phyloP scores from a whole-genome alignment of 2,888 invertebrate species.

The Drosophila merina region DNA sequence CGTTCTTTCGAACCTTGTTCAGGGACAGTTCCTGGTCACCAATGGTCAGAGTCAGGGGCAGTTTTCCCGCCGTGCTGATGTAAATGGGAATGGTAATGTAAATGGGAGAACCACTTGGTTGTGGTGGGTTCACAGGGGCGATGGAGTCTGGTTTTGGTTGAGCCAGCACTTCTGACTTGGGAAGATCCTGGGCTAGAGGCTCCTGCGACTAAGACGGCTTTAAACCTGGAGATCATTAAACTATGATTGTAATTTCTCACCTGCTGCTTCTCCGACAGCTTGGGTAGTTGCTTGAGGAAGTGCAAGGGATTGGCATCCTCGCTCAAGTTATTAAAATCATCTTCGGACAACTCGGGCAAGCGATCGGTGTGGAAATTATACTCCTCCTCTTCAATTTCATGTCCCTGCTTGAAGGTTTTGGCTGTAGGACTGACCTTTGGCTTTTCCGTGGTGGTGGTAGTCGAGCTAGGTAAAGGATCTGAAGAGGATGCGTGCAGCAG shows the following conservation, averaged over 20 bases:
- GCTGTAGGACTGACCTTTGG: conserved; percentile 13
- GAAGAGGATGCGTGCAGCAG: conserved; percentile 11
- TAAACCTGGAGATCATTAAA: neutral
- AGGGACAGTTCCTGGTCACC: conserved; percentile 60
- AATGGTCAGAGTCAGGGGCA: conserved; percentile 66
- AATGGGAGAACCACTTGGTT: conserved; percentile 47
- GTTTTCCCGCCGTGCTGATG: conserved; percentile 61
- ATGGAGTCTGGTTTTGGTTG: conserved; percentile 3
- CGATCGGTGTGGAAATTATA: conserved; percentile 58
- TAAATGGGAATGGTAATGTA: conserved; percentile 79
- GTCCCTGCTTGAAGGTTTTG: conserved; percentile 16
- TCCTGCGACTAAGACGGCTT: no score
- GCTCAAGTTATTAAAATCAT: conserved; percentile 62
- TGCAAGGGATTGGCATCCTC: conserved; percentile 69
- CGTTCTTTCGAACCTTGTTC: conserved; percentile 16
- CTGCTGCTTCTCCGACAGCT: conserved; percentile 14
- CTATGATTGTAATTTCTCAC: conserved; percentile 14
- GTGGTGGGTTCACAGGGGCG: neutral
- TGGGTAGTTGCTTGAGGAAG: conserved; percentile 58
- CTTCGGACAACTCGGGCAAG: conserved; percentile 61
- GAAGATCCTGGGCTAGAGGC: neutral
- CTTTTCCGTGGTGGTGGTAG: conserved; percentile 4
- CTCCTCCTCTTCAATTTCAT: conserved; percentile 48
- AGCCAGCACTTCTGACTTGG: neutral
- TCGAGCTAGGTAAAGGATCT: conserved; percentile 13